Evolutionary conservation across 2,888 invertebrate genomes (phyloP).

Genomic region (Vanessa cardui): DNA sequence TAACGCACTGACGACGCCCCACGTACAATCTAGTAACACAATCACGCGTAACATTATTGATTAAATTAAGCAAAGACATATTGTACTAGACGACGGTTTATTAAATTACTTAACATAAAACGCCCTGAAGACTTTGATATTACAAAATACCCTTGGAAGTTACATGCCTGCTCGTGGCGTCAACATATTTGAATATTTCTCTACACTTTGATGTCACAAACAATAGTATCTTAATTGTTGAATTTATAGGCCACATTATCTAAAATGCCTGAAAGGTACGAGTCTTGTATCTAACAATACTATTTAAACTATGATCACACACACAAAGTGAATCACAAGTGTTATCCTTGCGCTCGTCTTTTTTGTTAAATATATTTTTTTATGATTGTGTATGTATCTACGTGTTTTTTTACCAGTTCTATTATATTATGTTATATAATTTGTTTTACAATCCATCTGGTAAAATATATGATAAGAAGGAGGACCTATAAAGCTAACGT

Average conservation of each 20-base stretch:
- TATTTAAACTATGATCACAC: no score
- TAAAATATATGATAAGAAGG: no score
- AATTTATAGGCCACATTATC: conserved; percentile 17
- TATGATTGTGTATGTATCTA: no score
- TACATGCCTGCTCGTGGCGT: conserved; percentile 55
- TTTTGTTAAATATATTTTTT: no score
- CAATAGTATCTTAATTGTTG: conserved; percentile 33
- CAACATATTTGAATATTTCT: conserved; percentile 52
- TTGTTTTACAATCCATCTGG: no score
- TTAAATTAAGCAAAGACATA: conserved; percentile 66
- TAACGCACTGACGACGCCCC: not conserved
- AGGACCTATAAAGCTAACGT: no score
- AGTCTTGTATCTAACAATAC: not conserved
- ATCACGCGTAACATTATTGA: conserved; percentile 63
- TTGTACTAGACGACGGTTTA: conserved; percentile 60
- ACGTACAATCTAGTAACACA: conserved; percentile 46
- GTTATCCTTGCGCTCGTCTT: no score
- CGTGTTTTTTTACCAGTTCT: no score
- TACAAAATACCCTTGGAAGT: conserved; percentile 58
- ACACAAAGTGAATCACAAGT: no score
- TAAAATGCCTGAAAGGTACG: not conserved
- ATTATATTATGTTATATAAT: no score
- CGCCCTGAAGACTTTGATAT: conserved; percentile 60
- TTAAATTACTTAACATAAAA: conserved; percentile 73
- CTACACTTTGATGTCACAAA: conserved; percentile 54